These are phyloP conservation scores for Nasonia oneida DNA, from an alignment of 2,888 invertebrate genomes.

Conservation along the genomic window DNA sequence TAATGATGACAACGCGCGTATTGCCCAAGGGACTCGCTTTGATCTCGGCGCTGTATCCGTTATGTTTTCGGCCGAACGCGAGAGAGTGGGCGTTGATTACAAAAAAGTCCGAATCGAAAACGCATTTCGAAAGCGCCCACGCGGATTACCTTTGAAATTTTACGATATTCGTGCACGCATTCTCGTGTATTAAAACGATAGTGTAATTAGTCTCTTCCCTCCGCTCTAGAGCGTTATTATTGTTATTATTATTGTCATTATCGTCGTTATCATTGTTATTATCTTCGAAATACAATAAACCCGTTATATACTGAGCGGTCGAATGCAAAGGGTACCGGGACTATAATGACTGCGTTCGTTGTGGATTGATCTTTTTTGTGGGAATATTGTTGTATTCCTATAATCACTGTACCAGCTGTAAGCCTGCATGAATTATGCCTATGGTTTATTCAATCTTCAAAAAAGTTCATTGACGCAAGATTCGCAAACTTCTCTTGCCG, in stretches of 20 bases:
- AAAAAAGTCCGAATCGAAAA: slow-evolving; percentile 37
- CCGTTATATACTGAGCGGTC: background rate
- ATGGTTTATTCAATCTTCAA: no score
- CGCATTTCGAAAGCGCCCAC: background rate
- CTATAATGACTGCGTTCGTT: background rate
- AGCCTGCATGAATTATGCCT: no score
- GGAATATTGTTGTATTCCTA: background rate
- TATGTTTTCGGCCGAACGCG: background rate
- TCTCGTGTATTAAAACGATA: background rate
- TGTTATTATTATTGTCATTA: slow-evolving; percentile 1
- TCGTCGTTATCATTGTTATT: slow-evolving; percentile 9
- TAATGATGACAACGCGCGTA: background rate
- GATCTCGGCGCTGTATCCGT: slow-evolving; percentile 19
- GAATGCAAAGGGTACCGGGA: background rate
- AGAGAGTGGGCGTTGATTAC: slow-evolving; percentile 10
- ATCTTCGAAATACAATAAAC: slow-evolving; percentile 1
- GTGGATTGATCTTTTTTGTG: background rate
- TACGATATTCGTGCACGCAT: background rate
- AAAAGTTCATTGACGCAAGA: no score
- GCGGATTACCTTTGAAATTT: slow-evolving; percentile 39
- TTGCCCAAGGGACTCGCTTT: slow-evolving; percentile 37
- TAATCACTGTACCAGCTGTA: background rate
- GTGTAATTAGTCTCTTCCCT: slow-evolving; percentile 26
- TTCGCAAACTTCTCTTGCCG: no score
- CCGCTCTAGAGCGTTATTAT: background rate